Evolutionary conservation across 2,113 vertebrate genomes (phyloP).

Genomic region (Proterorhinus semilunaris): DNA sequence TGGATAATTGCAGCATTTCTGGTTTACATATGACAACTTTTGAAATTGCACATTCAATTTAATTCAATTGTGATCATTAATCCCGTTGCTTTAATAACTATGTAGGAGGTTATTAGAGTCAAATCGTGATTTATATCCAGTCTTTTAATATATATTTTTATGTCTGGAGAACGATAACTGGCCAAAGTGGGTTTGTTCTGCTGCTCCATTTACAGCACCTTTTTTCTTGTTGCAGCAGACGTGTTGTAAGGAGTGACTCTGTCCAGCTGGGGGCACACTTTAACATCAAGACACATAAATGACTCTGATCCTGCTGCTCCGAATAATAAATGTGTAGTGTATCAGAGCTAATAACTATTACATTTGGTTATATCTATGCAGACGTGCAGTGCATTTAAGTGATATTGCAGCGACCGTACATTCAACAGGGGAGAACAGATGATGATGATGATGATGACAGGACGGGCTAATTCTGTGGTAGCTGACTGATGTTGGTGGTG

Average conservation of each 20-base stretch:
- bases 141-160: no score
- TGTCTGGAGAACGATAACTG: no score
- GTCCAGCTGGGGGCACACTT: conserved; percentile 11
- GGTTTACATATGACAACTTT: no score
- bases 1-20: no score
- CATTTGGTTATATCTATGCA: neutral
- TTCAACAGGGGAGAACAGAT: neutral
- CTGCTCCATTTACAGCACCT: neutral
- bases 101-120: no score
- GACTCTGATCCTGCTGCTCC: neutral
- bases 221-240: neutral
- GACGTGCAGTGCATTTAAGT: neutral
- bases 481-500: conserved; percentile 1
- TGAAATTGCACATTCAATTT: no score
- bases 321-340: neutral
- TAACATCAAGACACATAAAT: neutral
- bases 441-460: no score
- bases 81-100: no score
- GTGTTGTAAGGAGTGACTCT: neutral
- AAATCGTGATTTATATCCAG: no score
- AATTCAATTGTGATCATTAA: no score
- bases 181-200: no score
- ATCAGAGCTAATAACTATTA: neutral
- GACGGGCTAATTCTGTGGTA: neutral
- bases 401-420: neutral